Evolutionary conservation across 2,888 invertebrate species (phyloP).

Genomic region (Diogma glabrata): DNA sequence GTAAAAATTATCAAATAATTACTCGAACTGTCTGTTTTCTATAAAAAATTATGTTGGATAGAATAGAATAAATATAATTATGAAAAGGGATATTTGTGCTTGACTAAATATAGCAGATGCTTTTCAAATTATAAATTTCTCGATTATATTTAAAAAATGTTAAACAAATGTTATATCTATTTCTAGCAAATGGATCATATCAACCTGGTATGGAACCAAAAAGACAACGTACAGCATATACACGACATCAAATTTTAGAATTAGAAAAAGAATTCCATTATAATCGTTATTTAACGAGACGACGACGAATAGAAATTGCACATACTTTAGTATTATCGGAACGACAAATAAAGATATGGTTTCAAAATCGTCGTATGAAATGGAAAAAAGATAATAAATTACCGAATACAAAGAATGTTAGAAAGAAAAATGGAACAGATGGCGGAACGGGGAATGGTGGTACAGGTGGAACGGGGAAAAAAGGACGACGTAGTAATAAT

Average conservation of each 20-base stretch:
- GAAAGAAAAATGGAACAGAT: slow-evolving; percentile 43
- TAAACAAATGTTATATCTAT: slow-evolving; percentile 36
- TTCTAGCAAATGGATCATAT: slow-evolving; percentile 74
- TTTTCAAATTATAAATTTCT: background rate
- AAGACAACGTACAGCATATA: slow-evolving; percentile 93
- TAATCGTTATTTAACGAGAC: slow-evolving; percentile 89
- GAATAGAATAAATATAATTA: no score
- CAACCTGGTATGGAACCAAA: slow-evolving; percentile 93
- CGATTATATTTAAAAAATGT: background rate
- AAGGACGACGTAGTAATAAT: slow-evolving; percentile 30
- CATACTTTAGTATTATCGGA: slow-evolving; percentile 89
- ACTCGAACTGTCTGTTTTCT: slow-evolving; percentile 5
- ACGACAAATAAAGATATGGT: slow-evolving; percentile 83
- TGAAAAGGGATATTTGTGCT: background rate
- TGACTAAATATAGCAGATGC: background rate
- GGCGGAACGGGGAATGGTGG: slow-evolving; percentile 28
- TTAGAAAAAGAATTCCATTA: slow-evolving; percentile 97
- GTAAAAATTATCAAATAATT: slow-evolving; percentile 5
- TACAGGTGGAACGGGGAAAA: slow-evolving; percentile 26
- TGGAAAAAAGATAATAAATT: slow-evolving; percentile 63
- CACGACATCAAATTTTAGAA: slow-evolving; percentile 94
- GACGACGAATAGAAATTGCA: slow-evolving; percentile 94
- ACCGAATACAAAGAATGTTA: slow-evolving; percentile 49
- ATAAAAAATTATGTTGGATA: background rate
- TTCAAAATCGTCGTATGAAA: slow-evolving; percentile 76